Base-by-base conservation (phyloP, 2,113 vertebrate species). In the Plecotus auritus region DNA sequence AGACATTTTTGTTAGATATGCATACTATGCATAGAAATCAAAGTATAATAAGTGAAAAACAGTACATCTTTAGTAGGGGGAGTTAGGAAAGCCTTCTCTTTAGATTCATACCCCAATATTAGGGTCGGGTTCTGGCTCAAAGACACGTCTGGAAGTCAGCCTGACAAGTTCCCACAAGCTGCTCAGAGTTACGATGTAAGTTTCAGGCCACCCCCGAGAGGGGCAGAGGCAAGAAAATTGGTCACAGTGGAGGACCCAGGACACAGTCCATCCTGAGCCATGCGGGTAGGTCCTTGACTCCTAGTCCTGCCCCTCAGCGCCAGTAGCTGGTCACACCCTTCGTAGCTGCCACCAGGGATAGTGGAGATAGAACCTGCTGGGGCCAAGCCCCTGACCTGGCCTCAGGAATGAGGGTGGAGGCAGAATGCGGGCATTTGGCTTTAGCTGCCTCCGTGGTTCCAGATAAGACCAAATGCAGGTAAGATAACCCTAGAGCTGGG, bases 401-500 rank as follows among this genome's bases (percentile, higher is more conserved):
- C 47, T 49, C 2, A 1, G 26, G 28, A 35, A 32, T 56, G 45
- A 72, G 82, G 93, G 85, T 32, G 90, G 89, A 42, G 54, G 17
- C 26, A 76, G 20, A 13, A 26, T n/a, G 42, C 17, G 0, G 40
- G 81, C 45, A 85, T 7, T 26, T 32, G 14, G 73, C 64, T 59
- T 28, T 2, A 8, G 74, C 54, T 16, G 70, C 91, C 89, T 17
- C 67, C 0, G 74, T 78, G 91, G 4, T 81, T 84, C 28, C 37
- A 45, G 93, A 97, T 91, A 94, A 77, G 45, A 2, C 7, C 64
- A 35, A 49, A 32, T 2, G 20, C 82, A 54, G 73, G 80, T 35
- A 77, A 64, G 90, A 81, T 87, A 12, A 76, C 80, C 96, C 61
- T 28, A 13, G 40, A 82, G 92, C 23, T 4, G 9, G 61, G 90